Evolutionary conservation across 2,888 invertebrate genomes (phyloP), one percentile per base, ranked within the genome.

Genomic region (Isotomurus palustris): DNA sequence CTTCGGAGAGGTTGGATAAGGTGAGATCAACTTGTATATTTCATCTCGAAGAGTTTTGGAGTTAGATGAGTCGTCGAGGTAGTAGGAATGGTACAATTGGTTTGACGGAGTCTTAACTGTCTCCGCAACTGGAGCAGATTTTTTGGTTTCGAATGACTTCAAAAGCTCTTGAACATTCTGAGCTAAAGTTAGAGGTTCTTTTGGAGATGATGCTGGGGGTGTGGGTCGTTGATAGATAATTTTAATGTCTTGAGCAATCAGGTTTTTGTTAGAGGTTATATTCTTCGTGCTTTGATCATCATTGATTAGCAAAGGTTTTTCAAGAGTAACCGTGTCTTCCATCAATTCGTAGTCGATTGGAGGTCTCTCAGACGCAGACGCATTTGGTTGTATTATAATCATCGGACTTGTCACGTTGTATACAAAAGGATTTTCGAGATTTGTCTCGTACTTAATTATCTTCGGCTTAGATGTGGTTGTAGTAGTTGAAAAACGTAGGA

Each of bases 81-180:
- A 43, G 14, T 8, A 22, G 4, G n/a, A n/a, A n/a, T n/a, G n/a
- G n/a, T n/a, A n/a, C n/a, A n/a, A n/a, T n/a, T n/a, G n/a, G n/a
- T n/a, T n/a, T n/a, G n/a, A n/a, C n/a, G n/a, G n/a, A n/a, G 32
- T 32, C 8, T 8, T 10, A 32, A 32, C 32, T 10, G 32, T 14
- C 14, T 32, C 32, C 32, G 32, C 32, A 32, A 10, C 14, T 32
- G 32, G 32, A 32, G 10, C 19, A 17, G 40, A 17, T 32, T 32
- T 8, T 8, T 8, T 10, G 10, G 10, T 10, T n/a, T 17, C 6
- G 10, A 17, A 10, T 17, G 14, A n/a, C 17, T 40, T 17, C 6
- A 45, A 27, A 8, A 28, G 14, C 3, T 45, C 28, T 24, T 45
- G 45, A 17, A 45, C 28, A 45, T 45, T 45, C n/a, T n/a, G 28